phyloP scores from a whole-genome alignment of 2,113 vertebrate genomes.

The Noctilio leporinus region DNA sequence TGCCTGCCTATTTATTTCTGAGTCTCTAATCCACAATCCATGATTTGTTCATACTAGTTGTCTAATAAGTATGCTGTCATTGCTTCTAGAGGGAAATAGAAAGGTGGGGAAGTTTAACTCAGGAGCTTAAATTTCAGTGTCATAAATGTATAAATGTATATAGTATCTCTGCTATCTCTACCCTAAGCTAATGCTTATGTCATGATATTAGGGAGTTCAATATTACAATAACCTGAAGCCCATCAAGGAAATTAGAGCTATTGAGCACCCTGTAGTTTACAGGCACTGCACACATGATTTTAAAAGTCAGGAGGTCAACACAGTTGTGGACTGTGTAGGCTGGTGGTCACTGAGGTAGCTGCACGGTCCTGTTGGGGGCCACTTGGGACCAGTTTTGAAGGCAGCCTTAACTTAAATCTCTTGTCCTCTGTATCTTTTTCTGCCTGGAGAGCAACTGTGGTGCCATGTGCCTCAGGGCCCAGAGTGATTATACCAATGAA shows the following conservation, averaged over 20 bases:
- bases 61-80: background rate
- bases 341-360: background rate
- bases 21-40: background rate
- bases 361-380: background rate
- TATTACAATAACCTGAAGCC: background rate
- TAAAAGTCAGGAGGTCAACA: too few relatives aligned
- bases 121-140: background rate
- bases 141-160: background rate
- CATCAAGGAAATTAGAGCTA: conserved; percentile 25
- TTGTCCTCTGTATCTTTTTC: background rate
- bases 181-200: background rate
- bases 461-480: background rate
- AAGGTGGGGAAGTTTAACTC: background rate
- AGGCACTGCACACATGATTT: too few relatives aligned
- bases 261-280: background rate
- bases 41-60: background rate
- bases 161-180: background rate
- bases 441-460: background rate
- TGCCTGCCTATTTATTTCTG: background rate
- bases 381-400: background rate
- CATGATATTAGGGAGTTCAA: background rate
- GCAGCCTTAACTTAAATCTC: background rate
- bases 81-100: background rate
- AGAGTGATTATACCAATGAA: background rate
- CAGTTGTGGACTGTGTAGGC: too few relatives aligned